Conservation (phyloP, 2,888 invertebrate genomes). For the Lampropteryx suffumata region DNA sequence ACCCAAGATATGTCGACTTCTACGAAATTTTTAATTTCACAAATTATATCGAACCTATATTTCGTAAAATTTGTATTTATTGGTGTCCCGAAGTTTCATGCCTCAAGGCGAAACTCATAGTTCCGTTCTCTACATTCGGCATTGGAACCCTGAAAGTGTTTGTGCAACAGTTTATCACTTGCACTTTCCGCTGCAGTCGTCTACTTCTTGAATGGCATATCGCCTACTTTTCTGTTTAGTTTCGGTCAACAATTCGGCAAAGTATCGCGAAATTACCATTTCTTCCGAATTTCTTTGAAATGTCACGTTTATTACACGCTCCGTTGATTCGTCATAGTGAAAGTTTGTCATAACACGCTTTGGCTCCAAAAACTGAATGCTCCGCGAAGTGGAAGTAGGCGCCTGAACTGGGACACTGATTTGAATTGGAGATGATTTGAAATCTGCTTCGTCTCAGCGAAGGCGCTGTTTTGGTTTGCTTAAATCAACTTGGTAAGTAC, state of each 20-base stretch:
- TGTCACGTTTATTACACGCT: constrained; percentile 55
- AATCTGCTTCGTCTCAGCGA: constrained; percentile 1
- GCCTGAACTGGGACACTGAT: constrained; percentile 23
- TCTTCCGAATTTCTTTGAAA: constrained; percentile 54
- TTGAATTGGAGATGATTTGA: constrained; percentile 11
- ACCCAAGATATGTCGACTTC: too few relatives aligned
- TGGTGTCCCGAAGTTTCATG: too few relatives aligned
- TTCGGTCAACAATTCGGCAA: constrained; percentile 30
- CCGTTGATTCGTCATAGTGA: constrained; percentile 49
- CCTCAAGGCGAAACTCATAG: too few relatives aligned
- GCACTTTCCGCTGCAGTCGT: constrained; percentile 3
- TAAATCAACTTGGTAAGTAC: too few relatives aligned
- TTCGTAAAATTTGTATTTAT: too few relatives aligned
- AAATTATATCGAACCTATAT: too few relatives aligned
- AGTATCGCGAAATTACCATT: constrained; percentile 41
- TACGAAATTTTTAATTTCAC: too few relatives aligned
- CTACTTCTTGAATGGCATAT: neutral
- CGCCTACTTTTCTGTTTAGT: constrained; percentile 27
- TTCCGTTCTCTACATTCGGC: too few relatives aligned
- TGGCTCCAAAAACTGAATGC: constrained; percentile 36
- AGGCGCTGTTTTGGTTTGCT: neutral
- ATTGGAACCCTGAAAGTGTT: too few relatives aligned
- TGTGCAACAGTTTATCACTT: neutral
- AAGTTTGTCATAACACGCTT: constrained; percentile 45
- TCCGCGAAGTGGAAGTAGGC: constrained; percentile 21